A percentile compares a stretch with the other conserved stretches of the same genome.
Conservation (phyloP, 2,888 invertebrate genomes). For the Protophormia terraenovae region DNA sequence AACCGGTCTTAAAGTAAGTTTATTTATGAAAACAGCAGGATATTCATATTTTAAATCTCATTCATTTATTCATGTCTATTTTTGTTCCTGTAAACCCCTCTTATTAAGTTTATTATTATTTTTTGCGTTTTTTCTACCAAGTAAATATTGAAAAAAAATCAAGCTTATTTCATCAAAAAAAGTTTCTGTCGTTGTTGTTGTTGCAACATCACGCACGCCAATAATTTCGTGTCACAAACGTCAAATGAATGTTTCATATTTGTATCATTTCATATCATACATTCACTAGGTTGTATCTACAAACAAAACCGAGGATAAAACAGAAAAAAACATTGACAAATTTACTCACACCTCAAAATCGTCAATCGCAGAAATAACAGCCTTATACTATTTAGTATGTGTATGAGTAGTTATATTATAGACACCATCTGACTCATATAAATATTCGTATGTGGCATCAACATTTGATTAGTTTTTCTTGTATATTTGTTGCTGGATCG, state of each 20-base stretch:
- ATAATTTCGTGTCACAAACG: constrained; percentile 71
- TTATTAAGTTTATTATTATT: constrained; percentile 23
- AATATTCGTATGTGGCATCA: constrained; percentile 56
- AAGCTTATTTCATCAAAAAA: constrained; percentile 39
- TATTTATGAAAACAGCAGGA: not conserved
- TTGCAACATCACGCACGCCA: constrained; percentile 78
- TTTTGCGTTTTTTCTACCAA: not conserved
- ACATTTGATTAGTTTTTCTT: constrained; percentile 69
- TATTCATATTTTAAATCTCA: not conserved
- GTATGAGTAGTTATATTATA: constrained; percentile 3
- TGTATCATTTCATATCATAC: constrained; percentile 54
- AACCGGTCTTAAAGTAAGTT: not conserved
- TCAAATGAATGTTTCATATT: constrained; percentile 69
- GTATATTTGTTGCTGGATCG: not conserved
- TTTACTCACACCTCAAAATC: constrained; percentile 59
- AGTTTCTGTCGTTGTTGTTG: constrained; percentile 38
- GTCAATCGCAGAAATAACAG: constrained; percentile 16
- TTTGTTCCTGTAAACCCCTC: not conserved
- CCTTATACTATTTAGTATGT: not conserved
- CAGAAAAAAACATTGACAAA: constrained; percentile 43
- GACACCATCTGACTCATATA: constrained; percentile 57
- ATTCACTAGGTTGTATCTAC: constrained; percentile 1
- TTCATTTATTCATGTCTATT: constrained; percentile 39
- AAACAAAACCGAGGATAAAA: not conserved
- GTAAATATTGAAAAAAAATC: not conserved